Evolutionary conservation across 2,888 invertebrate genomes (phyloP).

Genomic region (Mantis religiosa): DNA sequence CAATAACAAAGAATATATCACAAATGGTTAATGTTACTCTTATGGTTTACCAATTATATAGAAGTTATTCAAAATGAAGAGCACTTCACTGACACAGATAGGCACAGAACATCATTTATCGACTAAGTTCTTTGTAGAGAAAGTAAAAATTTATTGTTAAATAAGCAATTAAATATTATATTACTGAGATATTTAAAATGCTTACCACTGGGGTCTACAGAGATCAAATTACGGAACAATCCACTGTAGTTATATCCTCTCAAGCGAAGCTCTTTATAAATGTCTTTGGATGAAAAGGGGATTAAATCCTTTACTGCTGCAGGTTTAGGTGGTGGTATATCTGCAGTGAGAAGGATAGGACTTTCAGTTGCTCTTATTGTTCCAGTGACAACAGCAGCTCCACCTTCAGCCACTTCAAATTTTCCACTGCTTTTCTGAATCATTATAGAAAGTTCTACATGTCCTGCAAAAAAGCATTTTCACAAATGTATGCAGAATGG

Average conservation of each 20-base stretch:
- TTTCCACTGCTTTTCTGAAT: slow-evolving; percentile 30
- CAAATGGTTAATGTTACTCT: no score
- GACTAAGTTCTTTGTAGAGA: no score
- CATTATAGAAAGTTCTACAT: slow-evolving; percentile 29
- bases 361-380: neutral
- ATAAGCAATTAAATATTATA: no score
- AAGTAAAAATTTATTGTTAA: no score
- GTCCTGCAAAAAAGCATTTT: slow-evolving; percentile 26
- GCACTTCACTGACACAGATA: no score
- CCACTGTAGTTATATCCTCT: slow-evolving; percentile 66
- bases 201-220: slow-evolving; percentile 16
- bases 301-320: neutral
- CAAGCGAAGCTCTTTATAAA: slow-evolving; percentile 66
- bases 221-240: slow-evolving; percentile 43
- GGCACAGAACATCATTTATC: no score
- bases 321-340: neutral
- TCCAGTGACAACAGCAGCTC: slow-evolving; percentile 29
- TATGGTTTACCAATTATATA: no score
- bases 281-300: slow-evolving; percentile 44
- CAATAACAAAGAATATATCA: no score
- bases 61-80: no score
- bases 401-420: slow-evolving; percentile 31
- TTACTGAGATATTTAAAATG: neutral
- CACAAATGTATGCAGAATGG: no score
- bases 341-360: neutral